phyloP scores from a whole-genome alignment of 1,140 invertebrate species.

The Drosophila busckii region DNA sequence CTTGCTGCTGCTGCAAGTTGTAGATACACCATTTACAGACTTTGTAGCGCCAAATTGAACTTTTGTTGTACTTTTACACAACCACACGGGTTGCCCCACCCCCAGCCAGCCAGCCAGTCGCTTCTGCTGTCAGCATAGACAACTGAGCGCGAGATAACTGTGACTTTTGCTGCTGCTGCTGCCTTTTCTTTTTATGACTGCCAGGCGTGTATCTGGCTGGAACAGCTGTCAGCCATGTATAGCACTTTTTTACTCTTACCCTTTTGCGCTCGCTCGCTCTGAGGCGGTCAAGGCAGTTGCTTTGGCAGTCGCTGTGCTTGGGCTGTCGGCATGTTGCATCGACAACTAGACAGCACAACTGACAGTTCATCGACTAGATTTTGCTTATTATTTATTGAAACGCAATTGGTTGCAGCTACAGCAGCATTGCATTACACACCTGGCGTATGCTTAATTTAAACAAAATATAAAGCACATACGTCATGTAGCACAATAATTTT shows the following conservation, averaged over 20 bases:
- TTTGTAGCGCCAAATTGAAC: conserved; percentile 73
- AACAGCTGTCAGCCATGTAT: conserved; percentile 36
- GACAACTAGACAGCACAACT: not conserved
- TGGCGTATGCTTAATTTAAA: too few species aligned
- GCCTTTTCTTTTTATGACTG: conserved; percentile 33
- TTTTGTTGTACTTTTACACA: conserved; percentile 52
- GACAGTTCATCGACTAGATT: conserved; percentile 19
- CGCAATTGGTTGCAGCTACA: not conserved
- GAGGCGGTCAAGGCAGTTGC: conserved; percentile 23
- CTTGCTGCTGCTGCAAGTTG: conserved; percentile 56
- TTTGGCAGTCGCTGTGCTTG: not conserved
- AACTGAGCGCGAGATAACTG: conserved; percentile 30
- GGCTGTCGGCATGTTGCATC: not conserved
- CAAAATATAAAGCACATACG: too few species aligned
- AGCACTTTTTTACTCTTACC: conserved; percentile 14
- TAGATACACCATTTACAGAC: conserved; percentile 64
- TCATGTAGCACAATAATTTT: too few species aligned
- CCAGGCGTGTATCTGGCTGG: conserved; percentile 24
- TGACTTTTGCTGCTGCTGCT: conserved; percentile 33
- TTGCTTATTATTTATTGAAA: conserved; percentile 21
- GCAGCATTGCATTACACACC: too few species aligned
- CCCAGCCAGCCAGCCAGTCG: not conserved
- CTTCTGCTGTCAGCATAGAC: not conserved
- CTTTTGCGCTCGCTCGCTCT: not conserved
- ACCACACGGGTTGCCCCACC: conserved; percentile 8